Evolutionary conservation across 2,797 vertebrate species (phyloP).

Genomic region (Falco biarmicus): DNA sequence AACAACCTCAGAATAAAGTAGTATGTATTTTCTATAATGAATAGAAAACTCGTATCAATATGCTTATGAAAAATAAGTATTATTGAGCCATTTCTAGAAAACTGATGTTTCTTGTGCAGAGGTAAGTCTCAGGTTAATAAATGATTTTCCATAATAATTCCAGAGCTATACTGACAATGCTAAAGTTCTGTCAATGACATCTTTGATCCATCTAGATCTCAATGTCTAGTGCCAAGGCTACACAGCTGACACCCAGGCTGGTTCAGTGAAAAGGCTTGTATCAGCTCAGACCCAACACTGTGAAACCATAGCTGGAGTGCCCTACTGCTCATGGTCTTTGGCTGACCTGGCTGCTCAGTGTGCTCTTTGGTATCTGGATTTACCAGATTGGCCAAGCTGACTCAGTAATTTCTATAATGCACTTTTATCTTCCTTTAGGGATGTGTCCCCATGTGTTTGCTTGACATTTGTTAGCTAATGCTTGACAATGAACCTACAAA

Average conservation of each 20-base stretch:
- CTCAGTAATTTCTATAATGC: not conserved
- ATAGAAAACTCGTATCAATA: not conserved
- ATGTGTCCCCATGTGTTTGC: not conserved
- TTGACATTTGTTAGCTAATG: not conserved
- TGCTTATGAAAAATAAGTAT: not conserved
- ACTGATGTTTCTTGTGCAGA: not conserved
- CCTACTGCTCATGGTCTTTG: not conserved
- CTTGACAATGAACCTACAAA: not conserved
- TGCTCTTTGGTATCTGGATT: not conserved
- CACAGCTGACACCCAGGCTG: not conserved
- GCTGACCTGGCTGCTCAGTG: not conserved
- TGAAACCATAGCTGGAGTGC: fast-evolving
- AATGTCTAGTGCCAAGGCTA: not conserved
- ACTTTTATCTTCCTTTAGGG: not conserved
- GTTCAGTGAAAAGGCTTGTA: not conserved
- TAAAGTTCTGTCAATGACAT: not conserved
- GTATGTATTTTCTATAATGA: not conserved
- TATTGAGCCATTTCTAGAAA: not conserved
- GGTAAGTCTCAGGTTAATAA: not conserved
- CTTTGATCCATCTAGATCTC: not conserved
- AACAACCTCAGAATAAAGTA: not conserved
- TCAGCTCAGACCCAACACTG: not conserved
- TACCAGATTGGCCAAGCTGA: not conserved
- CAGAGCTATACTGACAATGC: not conserved
- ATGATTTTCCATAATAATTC: not conserved